Base-by-base conservation (phyloP, 1,140 invertebrate genomes). In the Tetragnatha versicolor region DNA sequence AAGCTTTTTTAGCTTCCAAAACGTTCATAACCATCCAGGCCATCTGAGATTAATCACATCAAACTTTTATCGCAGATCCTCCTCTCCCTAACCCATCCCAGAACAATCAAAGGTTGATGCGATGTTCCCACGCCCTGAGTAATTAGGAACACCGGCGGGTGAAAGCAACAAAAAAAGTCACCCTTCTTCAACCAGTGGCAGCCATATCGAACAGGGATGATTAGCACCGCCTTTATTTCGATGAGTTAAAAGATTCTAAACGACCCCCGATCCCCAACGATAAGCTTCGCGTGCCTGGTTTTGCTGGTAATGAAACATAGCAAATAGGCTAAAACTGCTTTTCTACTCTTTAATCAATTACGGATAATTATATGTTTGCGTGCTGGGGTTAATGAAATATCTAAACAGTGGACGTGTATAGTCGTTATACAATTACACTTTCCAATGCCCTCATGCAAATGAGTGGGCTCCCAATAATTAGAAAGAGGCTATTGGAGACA, bases 341-440 rank as follows among this genome's bases (percentile, higher is more conserved):
- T 76, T 51, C 73, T 63, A 27, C 60, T 65, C 73, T 76, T 65
- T 65, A 76, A 76, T 76, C 73, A 76, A 76, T 76, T 76, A 76
- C 60, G 73, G 47, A 65, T 65, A 76, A 76, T 76, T 76, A 76
- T 65, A 45, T 76, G 58, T 76, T 76, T 65, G 73, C 73, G 73
- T 76, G 73, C 58, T 45, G 42, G 31, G 51, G 69, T 47, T 76
- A 76, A 76, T 76, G 73, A 76, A 76, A 76, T 76, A 76, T 65
- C 73, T 76, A 76, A 76, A 65, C 61, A 76, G 47, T 45, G 37
- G 47, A 65, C 73, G 73, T 76, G 73, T 76, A 65, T 76, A 76
- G 73, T 61, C 73, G 73, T 76, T 76, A 76, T 76, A 76, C 73
- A 76, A 76, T 76, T 76, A 76, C 73, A 76, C 73, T 76, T 76